Evolutionary conservation across 2,888 invertebrate species (phyloP).

Genomic region (Scrobipalpa costella): DNA sequence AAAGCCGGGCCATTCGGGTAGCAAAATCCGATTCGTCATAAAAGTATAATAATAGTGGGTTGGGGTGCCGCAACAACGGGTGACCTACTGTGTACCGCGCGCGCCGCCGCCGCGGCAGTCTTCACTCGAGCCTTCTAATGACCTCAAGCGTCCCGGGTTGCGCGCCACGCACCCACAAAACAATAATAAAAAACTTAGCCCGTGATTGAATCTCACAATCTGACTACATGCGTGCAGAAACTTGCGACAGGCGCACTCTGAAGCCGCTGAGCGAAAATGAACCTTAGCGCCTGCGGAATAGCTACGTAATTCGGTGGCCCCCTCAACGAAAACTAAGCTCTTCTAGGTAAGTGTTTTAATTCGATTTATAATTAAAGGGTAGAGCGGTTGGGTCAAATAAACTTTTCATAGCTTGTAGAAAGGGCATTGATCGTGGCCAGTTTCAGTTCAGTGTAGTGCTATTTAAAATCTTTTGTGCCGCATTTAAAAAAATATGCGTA

Average conservation of each 20-base stretch:
- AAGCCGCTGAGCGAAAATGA: conserved; percentile 60
- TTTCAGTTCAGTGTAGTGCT: background rate
- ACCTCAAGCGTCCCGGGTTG: conserved; percentile 77
- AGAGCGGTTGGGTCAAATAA: conserved; percentile 22
- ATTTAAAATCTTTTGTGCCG: conserved; percentile 15
- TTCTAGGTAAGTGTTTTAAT: conserved; percentile 33
- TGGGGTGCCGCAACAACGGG: conserved; percentile 77
- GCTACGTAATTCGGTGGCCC: conserved; percentile 65
- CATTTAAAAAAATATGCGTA: background rate
- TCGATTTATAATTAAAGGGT: conserved; percentile 31
- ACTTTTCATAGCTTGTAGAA: conserved; percentile 21
- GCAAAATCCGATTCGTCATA: conserved; percentile 80
- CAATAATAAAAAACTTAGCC: conserved; percentile 57
- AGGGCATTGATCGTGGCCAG: conserved; percentile 3
- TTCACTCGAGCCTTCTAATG: conserved; percentile 78
- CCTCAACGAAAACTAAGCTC: conserved; percentile 35
- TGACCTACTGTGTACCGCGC: conserved; percentile 67
- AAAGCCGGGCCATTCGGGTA: conserved; percentile 63
- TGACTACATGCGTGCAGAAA: conserved; percentile 60
- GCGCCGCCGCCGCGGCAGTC: conserved; percentile 79
- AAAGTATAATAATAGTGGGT: conserved; percentile 81
- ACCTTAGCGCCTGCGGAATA: conserved; percentile 66
- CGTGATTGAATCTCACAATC: conserved; percentile 59
- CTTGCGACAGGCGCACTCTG: conserved; percentile 62
- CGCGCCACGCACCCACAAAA: conserved; percentile 59